A percentile compares a stretch with the other conserved stretches of the same genome.
Evolutionary conservation across 2,797 vertebrate species (phyloP).

Genomic region (Microtus californicus): DNA sequence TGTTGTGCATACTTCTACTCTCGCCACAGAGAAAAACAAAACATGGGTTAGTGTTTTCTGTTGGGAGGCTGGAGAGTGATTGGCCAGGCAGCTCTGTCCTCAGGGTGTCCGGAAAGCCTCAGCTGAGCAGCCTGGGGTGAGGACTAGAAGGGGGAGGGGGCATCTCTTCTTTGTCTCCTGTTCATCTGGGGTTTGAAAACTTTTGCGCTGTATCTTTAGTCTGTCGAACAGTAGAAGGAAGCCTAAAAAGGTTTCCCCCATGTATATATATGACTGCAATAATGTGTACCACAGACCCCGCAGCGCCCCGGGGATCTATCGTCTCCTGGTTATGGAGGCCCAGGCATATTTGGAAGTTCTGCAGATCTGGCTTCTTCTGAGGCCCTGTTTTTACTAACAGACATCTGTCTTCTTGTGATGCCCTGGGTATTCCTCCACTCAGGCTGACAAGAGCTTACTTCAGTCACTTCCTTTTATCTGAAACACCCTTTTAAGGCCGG

Average conservation of each 20-base stretch:
- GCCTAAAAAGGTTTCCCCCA: neutral
- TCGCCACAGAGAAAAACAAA: neutral
- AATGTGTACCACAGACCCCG: neutral
- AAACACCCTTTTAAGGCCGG: neutral
- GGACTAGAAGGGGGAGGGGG: too few relatives aligned
- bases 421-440: neutral
- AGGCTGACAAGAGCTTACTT: neutral
- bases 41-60: neutral
- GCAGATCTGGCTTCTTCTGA: neutral
- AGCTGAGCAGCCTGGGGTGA: neutral
- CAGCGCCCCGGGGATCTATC: neutral
- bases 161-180: neutral
- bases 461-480: neutral
- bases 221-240: neutral
- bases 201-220: neutral
- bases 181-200: neutral
- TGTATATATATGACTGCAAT: neutral
- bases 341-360: rapidly evolving
- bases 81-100: neutral
- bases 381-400: neutral
- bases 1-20: neutral
- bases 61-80: neutral
- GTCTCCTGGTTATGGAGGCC: neutral
- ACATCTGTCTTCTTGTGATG: neutral
- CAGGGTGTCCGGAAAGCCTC: neutral